Conservation (phyloP, 2,888 invertebrate genomes). For the Eupithecia pulchellata region DNA sequence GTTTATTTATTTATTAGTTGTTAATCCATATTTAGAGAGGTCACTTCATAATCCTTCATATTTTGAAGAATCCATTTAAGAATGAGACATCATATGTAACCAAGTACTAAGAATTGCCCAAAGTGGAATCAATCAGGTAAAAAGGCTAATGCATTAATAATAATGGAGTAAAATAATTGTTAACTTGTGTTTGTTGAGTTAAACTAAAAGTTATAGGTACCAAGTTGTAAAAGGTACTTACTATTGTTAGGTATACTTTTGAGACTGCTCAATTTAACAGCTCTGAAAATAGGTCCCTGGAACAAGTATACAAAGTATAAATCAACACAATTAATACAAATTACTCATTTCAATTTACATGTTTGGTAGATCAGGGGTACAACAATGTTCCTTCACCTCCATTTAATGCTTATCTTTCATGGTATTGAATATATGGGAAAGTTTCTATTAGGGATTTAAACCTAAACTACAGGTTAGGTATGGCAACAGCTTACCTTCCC, state of each 20-base stretch:
- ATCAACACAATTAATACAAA: background rate
- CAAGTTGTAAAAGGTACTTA: constrained; percentile 54
- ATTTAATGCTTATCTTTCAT: background rate
- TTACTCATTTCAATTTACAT: background rate
- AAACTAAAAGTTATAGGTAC: background rate
- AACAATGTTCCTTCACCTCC: background rate
- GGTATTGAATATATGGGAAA: background rate
- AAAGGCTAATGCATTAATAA: too few species aligned
- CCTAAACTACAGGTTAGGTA: background rate
- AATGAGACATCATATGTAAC: too few species aligned
- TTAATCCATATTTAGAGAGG: background rate
- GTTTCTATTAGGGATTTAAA: background rate
- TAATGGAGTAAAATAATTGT: background rate
- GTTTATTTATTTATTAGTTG: background rate
- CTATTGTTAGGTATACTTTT: constrained; percentile 70
- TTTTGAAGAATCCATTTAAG: too few species aligned
- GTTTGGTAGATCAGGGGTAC: background rate
- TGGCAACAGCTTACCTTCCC: constrained; percentile 57
- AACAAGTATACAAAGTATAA: constrained; percentile 43
- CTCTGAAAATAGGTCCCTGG: constrained; percentile 67
- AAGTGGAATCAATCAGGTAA: too few species aligned
- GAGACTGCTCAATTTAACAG: constrained; percentile 70
- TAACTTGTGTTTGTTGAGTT: background rate
- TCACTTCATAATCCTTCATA: too few species aligned
- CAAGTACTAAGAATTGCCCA: too few species aligned